A percentile compares a stretch with the other conserved stretches of the same genome.
Conservation (phyloP, 2,113 vertebrate species). For the Nerophis lumbriciformis region DNA sequence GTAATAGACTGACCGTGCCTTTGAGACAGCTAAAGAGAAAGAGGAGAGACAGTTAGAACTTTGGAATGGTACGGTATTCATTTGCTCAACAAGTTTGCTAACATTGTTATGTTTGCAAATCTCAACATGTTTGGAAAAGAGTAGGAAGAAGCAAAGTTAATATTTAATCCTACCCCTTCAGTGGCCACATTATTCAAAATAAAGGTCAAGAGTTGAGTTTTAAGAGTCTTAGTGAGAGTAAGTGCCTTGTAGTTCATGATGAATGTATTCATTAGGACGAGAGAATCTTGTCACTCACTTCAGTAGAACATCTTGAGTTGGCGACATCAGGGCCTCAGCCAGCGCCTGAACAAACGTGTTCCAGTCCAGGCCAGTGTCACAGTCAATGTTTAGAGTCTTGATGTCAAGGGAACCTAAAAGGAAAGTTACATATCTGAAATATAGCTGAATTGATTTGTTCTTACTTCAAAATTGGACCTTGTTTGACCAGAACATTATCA, state of each 20-base stretch:
- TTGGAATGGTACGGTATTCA: not conserved
- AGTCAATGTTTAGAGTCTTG: conserved; percentile 11
- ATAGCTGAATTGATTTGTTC: not conserved
- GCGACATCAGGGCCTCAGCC: conserved; percentile 24
- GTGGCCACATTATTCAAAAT: not conserved
- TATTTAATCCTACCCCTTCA: too few species aligned
- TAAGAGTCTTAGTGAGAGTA: not conserved
- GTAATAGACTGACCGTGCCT: conserved; percentile 58
- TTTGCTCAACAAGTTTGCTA: not conserved
- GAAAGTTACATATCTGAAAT: not conserved
- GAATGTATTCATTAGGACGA: not conserved
- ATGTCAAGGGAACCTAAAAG: conserved; percentile 40
- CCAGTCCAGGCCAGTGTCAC: conserved; percentile 48
- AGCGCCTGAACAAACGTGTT: conserved; percentile 31
- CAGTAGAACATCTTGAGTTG: conserved; percentile 27
- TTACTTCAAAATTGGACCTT: too few species aligned
- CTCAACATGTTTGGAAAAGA: too few species aligned
- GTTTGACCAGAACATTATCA: too few species aligned
- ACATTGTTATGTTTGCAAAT: too few species aligned
- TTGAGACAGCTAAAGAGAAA: conserved; percentile 49
- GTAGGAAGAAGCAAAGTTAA: too few species aligned
- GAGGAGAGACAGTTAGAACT: not conserved
- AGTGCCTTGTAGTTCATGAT: not conserved
- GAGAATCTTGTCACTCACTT: conserved; percentile 38
- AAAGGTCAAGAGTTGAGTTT: not conserved